Conservation (phyloP, 2,113 vertebrate genomes). For the Panthera leo region DNA sequence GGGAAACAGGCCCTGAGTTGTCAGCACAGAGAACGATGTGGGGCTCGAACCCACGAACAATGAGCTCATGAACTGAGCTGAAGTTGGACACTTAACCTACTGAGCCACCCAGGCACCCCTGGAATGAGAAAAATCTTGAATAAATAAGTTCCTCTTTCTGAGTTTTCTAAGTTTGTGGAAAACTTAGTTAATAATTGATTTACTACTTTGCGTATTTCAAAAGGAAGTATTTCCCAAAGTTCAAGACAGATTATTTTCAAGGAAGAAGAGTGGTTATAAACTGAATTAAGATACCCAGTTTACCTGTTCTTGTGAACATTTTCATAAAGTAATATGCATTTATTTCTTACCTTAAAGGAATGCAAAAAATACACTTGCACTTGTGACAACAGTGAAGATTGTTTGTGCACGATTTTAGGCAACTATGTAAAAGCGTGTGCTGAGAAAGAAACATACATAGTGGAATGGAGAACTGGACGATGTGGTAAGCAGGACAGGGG, state of each 20-base stretch:
- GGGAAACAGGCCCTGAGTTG: too few relatives aligned
- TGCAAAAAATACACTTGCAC: conserved; percentile 77
- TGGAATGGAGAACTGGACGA: conserved; percentile 57
- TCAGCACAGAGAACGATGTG: too few relatives aligned
- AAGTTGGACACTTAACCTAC: too few relatives aligned
- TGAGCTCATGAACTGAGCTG: too few relatives aligned
- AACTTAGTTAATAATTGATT: not conserved
- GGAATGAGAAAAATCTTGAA: not conserved
- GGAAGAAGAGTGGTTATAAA: not conserved
- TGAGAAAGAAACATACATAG: conserved; percentile 66
- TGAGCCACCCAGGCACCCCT: too few relatives aligned
- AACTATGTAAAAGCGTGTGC: conserved; percentile 80
- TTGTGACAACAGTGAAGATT: conserved; percentile 68
- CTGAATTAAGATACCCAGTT: not conserved
- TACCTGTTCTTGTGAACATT: not conserved
- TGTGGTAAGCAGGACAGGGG: conserved; percentile 68
- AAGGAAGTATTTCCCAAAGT: not conserved
- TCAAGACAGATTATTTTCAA: not conserved
- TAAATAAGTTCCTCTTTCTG: not conserved
- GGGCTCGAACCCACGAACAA: too few relatives aligned
- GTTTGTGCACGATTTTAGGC: conserved; percentile 75
- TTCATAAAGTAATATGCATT: not conserved
- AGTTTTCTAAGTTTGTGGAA: conserved; percentile 17
- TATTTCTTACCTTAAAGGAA: conserved; percentile 74
- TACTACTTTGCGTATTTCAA: not conserved